A percentile compares a stretch with the other conserved stretches of the same genome.
These are phyloP conservation scores for Microtus ochrogaster DNA, from an alignment of 2,113 vertebrate species.

Conservation along the genomic window DNA sequence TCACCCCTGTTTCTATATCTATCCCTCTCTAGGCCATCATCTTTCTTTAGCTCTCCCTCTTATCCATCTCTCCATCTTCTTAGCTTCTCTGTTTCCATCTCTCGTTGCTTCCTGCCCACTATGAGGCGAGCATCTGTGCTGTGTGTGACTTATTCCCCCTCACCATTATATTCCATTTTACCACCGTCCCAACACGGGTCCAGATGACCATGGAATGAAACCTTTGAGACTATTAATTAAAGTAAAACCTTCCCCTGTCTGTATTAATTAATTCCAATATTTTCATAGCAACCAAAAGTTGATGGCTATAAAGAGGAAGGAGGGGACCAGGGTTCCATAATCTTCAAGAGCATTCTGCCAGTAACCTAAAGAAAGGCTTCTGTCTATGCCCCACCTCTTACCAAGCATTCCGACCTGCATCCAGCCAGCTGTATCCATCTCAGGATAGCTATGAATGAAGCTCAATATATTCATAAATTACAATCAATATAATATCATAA, in stretches of 20 bases:
- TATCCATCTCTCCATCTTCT: background rate
- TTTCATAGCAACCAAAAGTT: background rate
- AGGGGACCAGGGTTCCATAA: background rate
- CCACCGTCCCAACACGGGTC: background rate
- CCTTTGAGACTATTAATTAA: background rate
- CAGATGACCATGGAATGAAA: background rate
- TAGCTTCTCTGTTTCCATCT: background rate
- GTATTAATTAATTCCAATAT: background rate
- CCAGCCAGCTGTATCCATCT: background rate
- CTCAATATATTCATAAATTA: background rate
- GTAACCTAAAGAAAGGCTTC: background rate
- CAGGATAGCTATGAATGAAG: background rate
- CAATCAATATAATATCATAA: background rate
- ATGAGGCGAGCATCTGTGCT: background rate
- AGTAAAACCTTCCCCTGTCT: background rate
- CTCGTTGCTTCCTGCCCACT: background rate
- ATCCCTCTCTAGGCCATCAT: background rate
- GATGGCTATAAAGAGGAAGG: background rate
- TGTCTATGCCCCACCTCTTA: background rate
- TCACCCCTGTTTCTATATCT: background rate
- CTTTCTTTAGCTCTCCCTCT: background rate
- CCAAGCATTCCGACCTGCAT: background rate
- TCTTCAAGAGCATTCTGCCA: background rate
- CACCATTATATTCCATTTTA: background rate
- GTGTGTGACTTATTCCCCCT: too few relatives aligned